Conservation (phyloP, 2,888 invertebrate genomes). For the Drosophila cognata region DNA sequence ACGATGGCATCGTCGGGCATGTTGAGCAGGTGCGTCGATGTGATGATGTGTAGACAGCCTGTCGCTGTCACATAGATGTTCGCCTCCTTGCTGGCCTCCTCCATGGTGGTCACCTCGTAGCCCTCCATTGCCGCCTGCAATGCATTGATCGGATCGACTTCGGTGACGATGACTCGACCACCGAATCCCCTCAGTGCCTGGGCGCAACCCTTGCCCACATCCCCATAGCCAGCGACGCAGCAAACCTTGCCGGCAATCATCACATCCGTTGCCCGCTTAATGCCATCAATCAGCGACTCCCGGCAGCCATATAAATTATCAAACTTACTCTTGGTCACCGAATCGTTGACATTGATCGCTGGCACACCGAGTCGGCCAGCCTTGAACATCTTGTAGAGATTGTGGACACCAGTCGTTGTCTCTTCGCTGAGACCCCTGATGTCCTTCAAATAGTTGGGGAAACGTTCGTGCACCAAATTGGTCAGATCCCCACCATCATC, state of each 20-base stretch:
- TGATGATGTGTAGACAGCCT: constrained; percentile 96
- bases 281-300: constrained; percentile 98
- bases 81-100: constrained; percentile 95
- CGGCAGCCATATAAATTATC: constrained; percentile 99
- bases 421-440: constrained; percentile 98
- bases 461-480: constrained; percentile 96
- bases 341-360: constrained; percentile 99
- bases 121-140: constrained; percentile 99
- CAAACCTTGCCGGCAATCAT: constrained; percentile 99
- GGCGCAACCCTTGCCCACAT: constrained; percentile 99
- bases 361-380: constrained; percentile 95
- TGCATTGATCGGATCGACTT: constrained; percentile 99
- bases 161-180: constrained; percentile 97
- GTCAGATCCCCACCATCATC: constrained; percentile 99
- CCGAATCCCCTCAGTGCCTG: constrained; percentile 97
- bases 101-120: constrained; percentile 97
- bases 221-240: constrained; percentile 99
- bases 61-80: constrained; percentile 99
- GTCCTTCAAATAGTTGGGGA: constrained; percentile 92
- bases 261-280: constrained; percentile 99
- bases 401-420: constrained; percentile 99
- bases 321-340: constrained; percentile 99
- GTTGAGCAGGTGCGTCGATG: constrained; percentile 93
- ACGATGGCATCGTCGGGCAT: constrained; percentile 99
- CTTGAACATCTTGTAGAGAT: constrained; percentile 97